phyloP scores from a whole-genome alignment of 2,113 vertebrate genomes.

The Sterna hirundo region DNA sequence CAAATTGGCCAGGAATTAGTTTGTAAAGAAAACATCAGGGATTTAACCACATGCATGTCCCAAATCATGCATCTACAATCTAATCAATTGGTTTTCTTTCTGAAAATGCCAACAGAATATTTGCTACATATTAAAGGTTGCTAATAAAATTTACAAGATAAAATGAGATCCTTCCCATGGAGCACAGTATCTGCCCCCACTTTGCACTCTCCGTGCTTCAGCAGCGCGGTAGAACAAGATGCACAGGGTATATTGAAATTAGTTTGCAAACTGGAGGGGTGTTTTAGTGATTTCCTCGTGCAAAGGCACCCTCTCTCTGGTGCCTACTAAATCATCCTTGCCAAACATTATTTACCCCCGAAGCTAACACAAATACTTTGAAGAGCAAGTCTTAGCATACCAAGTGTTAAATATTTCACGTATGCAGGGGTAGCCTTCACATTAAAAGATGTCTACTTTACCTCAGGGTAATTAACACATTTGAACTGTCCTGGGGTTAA shows the following conservation, averaged over 20 bases:
- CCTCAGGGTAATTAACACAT: conserved; percentile 4
- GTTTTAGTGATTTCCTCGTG: conserved; percentile 13
- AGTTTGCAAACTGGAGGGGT: not conserved
- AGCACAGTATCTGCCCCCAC: not conserved
- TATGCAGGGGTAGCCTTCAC: conserved; percentile 44
- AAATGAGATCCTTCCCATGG: not conserved
- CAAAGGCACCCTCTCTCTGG: not conserved
- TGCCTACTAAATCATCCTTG: conserved; percentile 33
- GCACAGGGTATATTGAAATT: not conserved
- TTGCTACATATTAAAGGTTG: not conserved
- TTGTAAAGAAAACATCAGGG: conserved; percentile 13
- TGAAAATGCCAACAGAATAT: conserved; percentile 7
- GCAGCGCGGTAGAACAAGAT: not conserved
- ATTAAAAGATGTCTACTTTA: conserved; percentile 42
- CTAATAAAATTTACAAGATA: not conserved
- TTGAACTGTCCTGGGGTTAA: conserved; percentile 34
- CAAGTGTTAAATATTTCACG: conserved; percentile 63
- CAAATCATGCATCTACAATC: not conserved
- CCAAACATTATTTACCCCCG: conserved; percentile 62
- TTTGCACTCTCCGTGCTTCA: not conserved
- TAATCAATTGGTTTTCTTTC: not conserved
- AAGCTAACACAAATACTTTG: conserved; percentile 52
- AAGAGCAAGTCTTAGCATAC: conserved; percentile 62
- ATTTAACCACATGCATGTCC: not conserved
- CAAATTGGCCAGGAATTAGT: conserved; percentile 27